A percentile compares a stretch with the other conserved stretches of the same genome.
Evolutionary conservation across 2,888 invertebrate genomes (phyloP).

Genomic region (Drosophila mercatorum): DNA sequence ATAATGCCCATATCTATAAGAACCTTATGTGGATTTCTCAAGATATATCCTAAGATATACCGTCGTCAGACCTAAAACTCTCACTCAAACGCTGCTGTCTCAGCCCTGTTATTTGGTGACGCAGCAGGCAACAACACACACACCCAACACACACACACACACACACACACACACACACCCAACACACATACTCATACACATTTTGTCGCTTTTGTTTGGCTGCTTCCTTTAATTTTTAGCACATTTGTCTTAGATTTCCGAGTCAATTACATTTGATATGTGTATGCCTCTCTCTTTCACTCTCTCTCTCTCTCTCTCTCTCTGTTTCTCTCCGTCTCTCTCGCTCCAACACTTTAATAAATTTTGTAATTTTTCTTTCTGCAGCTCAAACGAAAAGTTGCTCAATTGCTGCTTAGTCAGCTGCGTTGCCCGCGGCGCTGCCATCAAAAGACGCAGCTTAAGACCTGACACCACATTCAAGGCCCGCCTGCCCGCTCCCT

Average conservation of each 20-base stretch:
- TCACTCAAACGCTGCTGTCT: neutral
- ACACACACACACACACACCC: conserved; percentile 16
- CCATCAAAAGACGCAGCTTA: conserved; percentile 50
- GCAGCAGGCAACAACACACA: conserved; percentile 9
- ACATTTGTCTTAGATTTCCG: conserved; percentile 73
- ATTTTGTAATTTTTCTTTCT: conserved; percentile 72
- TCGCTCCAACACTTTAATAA: conserved; percentile 62
- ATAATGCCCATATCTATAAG: no score
- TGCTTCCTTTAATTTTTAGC: conserved; percentile 38
- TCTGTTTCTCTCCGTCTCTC: neutral
- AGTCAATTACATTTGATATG: conserved; percentile 74
- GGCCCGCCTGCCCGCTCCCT: neutral
- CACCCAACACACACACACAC: conserved; percentile 24
- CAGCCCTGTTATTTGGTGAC: conserved; percentile 23
- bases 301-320: neutral
- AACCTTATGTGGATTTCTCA: no score
- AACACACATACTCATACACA: conserved; percentile 3
- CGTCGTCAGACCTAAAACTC: no score
- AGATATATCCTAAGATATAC: no score
- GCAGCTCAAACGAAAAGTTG: conserved; percentile 16
- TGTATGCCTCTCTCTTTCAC: conserved; percentile 15
- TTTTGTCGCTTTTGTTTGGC: conserved; percentile 7
- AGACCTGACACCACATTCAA: conserved; percentile 16
- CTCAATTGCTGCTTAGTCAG: conserved; percentile 39
- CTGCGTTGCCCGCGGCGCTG: conserved; percentile 34